Base-by-base conservation (phyloP, 2,888 invertebrate species). In the Aphelenchoides bicaudatus region DNA sequence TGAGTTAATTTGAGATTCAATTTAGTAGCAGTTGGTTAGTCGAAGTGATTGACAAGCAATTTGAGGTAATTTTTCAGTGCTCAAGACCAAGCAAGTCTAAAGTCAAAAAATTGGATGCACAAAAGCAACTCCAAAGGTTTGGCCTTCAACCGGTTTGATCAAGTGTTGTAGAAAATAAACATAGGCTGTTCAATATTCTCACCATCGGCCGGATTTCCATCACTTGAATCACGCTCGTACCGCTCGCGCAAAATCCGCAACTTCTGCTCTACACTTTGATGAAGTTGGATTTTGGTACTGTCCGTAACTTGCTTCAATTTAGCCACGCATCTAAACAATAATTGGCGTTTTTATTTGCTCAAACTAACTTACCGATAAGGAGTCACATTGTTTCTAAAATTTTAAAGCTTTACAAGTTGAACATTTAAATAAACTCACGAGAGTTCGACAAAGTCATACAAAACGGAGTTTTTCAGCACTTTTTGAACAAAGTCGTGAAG, bases 401-500 rank as follows among this genome's bases (percentile, higher is more conserved):
- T 23, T 8, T 25, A 27, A 23, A 16, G 34, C 31, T 59, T 21
- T 10, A 16, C 54, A 19, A 51, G 23, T 5, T 43, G 23, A 29
- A 2, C 8, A 8, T n/a, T 46, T 23, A 16, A 3, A 1, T 6
- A 19, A n/a, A 16, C 60, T 23, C 19, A 72, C 59, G 64, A 62
- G 16, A 67, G 69, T 31, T 75, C 74, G n/a, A 59, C 62, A 29
- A 60, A 57, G 2, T 61, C 61, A 58, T 74, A 75, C 2, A 39
- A 46, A 1, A 75, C 58, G 10, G 58, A 52, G 66, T 91, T 89
- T 80, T 91, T 89, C 59, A 94, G 82, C 2, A 91, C 91, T 78
- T 93, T 89, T 70, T 94, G 91, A 37, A 93, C 90, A 82, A 93
- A 96, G 81, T 98, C 96, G 81, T 98, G 96, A 70, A 98, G 85